Evolutionary conservation across 1,140 invertebrate species (phyloP), one percentile per base, ranked within the genome.

Genomic region (Anastrepha ludens): DNA sequence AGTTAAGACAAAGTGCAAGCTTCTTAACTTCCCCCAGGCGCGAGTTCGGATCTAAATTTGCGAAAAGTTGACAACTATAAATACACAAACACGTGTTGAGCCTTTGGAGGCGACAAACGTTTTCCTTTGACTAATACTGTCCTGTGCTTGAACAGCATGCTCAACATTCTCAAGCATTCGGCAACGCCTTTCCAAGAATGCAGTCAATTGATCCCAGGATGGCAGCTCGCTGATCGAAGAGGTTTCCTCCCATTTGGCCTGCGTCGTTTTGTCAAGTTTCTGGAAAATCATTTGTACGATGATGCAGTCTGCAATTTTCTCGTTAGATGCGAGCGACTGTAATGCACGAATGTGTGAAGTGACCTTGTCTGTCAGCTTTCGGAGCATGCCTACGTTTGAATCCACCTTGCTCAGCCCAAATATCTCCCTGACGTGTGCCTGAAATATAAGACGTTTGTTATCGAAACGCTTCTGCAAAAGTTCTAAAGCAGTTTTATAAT

Each of bases 361-460:
- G 11, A 86, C n/a, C 20, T 62, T 86, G 59, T 62, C 85, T 9
- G 55, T 86, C 20, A 86, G 17, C 15, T 11, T 29, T 17, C 85
- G 85, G 29, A 86, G 85, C 15, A 15, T 41, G 20, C 15, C 13
- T 9, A 62, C 85, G 2, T 55, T 13, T 29, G 9, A 3, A 41
- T 60, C 85, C 15, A 29, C 85, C 29, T 17, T 59, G 6, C 44
- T 11, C 58, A 86, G 20, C 29, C 85, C 85, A 50, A 86, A 86
- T 3, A 62, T 60, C 20, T 62, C 20, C 29, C 13, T 60, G 17
- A 17, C 60, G 29, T 62, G 39, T 62, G 85, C 58, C 81, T 85
- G 81, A 60, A 85, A 85, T 3, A 85, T 85, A 47, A 85, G 29
- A 20, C 59, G 5, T 59, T 85, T 55, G 3, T 78, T 55, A 78